A percentile compares a stretch with the other conserved stretches of the same genome.
Evolutionary conservation across 2,888 invertebrate species (phyloP).

Genomic region (Scaptomyza tumidula): DNA sequence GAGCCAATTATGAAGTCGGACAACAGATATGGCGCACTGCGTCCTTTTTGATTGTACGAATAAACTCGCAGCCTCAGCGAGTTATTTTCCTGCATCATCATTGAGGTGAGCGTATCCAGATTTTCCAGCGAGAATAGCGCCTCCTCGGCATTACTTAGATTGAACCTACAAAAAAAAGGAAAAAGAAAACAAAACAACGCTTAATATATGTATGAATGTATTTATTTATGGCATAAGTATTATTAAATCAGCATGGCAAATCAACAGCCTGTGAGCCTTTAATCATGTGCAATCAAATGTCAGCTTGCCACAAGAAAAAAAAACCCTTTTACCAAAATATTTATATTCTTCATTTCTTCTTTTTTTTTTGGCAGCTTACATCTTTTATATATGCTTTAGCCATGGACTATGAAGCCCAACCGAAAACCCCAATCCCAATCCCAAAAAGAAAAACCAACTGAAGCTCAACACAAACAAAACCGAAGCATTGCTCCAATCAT

Average conservation of each 20-base stretch:
- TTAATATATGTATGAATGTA: background rate
- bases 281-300: conserved; percentile 75
- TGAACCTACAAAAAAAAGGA: conserved; percentile 75
- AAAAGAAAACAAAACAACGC: background rate
- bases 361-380: conserved; percentile 34
- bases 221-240: conserved; percentile 9
- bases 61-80: conserved; percentile 91
- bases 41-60: conserved; percentile 93
- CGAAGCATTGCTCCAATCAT: conserved; percentile 73
- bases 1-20: conserved; percentile 90
- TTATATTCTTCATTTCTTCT: conserved; percentile 6
- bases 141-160: conserved; percentile 84
- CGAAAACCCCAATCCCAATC: background rate
- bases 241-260: conserved; percentile 63
- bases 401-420: conserved; percentile 28
- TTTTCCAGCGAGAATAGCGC: conserved; percentile 84
- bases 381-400: conserved; percentile 41
- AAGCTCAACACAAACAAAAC: conserved; percentile 21
- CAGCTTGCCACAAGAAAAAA: conserved; percentile 29
- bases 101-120: conserved; percentile 90
- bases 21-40: conserved; percentile 89
- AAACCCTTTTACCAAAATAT: conserved; percentile 44
- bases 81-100: conserved; percentile 92
- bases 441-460: background rate
- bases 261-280: conserved; percentile 67